A percentile compares a stretch with the other conserved stretches of the same genome.
Conservation (phyloP, 2,797 vertebrate genomes). For the Sebastiscus tertius region DNA sequence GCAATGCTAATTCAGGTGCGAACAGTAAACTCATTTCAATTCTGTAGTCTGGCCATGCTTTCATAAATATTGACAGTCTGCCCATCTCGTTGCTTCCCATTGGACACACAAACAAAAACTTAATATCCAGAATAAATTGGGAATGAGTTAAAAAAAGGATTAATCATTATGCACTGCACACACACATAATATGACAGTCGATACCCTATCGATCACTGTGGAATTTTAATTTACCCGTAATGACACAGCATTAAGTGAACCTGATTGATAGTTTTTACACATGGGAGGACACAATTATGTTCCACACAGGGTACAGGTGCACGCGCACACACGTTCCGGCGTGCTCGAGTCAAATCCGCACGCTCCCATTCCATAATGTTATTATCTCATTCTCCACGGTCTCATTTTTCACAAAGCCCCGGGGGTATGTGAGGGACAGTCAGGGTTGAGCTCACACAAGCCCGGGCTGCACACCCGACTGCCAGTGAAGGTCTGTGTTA, state of each 20-base stretch:
- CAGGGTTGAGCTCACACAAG: conserved; percentile 76
- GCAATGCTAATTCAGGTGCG: conserved; percentile 60
- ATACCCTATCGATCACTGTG: conserved; percentile 74
- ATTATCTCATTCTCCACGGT: conserved; percentile 78
- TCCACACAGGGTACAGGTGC: conserved; percentile 23
- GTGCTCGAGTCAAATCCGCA: conserved; percentile 36
- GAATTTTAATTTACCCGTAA: conserved; percentile 78
- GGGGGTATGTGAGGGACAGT: conserved; percentile 74
- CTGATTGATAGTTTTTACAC: conserved; percentile 79
- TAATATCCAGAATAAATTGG: conserved; percentile 55
- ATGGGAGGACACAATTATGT: conserved; percentile 73
- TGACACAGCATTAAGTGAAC: conserved; percentile 72
- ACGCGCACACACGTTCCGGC: not conserved
- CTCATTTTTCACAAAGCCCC: conserved; percentile 77
- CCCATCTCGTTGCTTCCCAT: conserved; percentile 34
- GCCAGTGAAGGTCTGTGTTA: conserved; percentile 68
- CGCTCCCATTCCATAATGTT: conserved; percentile 62
- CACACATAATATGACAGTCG: conserved; percentile 68
- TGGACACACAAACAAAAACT: conserved; percentile 48
- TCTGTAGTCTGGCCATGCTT: conserved; percentile 37
- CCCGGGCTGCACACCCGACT: conserved; percentile 54
- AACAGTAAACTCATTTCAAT: conserved; percentile 54
- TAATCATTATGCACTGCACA: conserved; percentile 59
- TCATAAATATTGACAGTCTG: conserved; percentile 33
- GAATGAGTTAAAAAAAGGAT: conserved; percentile 53